Evolutionary conservation across 2,888 invertebrate genomes (phyloP).

Genomic region (Leucozona laternaria): DNA sequence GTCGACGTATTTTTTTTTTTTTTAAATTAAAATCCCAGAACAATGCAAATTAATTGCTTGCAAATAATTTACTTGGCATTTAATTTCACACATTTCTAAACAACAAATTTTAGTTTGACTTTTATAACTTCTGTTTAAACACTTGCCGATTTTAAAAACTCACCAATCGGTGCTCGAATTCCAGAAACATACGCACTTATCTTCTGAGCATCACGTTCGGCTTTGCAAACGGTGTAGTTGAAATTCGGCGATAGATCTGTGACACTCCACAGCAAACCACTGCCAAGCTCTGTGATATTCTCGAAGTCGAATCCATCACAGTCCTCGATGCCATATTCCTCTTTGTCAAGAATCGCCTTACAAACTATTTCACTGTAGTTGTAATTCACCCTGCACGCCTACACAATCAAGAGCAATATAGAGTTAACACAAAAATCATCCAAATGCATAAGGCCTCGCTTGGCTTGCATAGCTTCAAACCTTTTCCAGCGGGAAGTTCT

Average conservation of each 20-base stretch:
- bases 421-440: background rate
- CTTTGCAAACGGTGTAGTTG: slow-evolving; percentile 82
- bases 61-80: slow-evolving; percentile 9
- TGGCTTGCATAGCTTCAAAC: slow-evolving; percentile 68
- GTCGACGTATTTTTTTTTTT: background rate
- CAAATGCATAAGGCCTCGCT: background rate
- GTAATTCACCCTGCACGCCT: slow-evolving; percentile 82
- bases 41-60: background rate
- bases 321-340: slow-evolving; percentile 79
- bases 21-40: background rate
- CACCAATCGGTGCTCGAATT: slow-evolving; percentile 83
- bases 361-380: slow-evolving; percentile 80
- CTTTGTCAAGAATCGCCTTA: slow-evolving; percentile 81
- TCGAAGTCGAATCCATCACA: slow-evolving; percentile 80
- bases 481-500: slow-evolving; percentile 82
- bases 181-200: slow-evolving; percentile 81
- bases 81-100: too few relatives aligned
- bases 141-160: slow-evolving; percentile 43
- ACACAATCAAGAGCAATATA: slow-evolving; percentile 11
- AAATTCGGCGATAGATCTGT: slow-evolving; percentile 78
- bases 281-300: slow-evolving; percentile 78
- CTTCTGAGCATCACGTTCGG: slow-evolving; percentile 82
- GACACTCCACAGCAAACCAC: slow-evolving; percentile 74
- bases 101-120: too few relatives aligned
- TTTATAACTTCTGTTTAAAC: too few relatives aligned